These are phyloP conservation scores for Drosophila histrio DNA, from an alignment of 2,888 invertebrate genomes.

Conservation along the genomic window DNA sequence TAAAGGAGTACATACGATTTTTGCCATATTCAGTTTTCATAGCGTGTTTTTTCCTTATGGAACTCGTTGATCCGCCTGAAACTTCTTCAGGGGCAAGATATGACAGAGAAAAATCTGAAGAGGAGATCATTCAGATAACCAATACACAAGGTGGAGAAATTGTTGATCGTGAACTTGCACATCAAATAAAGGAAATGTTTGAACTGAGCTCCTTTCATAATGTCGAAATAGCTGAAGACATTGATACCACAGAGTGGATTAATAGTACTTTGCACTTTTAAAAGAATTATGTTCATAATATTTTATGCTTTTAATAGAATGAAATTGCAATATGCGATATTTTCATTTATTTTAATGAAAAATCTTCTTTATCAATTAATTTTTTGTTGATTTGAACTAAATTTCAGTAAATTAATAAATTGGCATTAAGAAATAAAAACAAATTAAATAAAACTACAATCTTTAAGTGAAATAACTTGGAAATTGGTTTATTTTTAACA, in stretches of 20 bases:
- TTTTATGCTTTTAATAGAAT: not conserved
- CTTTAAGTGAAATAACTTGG: too few relatives aligned
- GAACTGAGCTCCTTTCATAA: slow-evolving; percentile 64
- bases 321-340: not conserved
- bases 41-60: slow-evolving; percentile 70
- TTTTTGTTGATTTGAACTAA: not conserved
- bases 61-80: slow-evolving; percentile 64
- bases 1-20: slow-evolving; percentile 79
- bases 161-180: slow-evolving; percentile 78
- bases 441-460: too few relatives aligned
- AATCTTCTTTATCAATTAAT: not conserved
- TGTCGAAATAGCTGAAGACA: slow-evolving; percentile 67
- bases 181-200: slow-evolving; percentile 78
- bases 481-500: too few relatives aligned
- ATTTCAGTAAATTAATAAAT: not conserved
- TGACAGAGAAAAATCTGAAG: slow-evolving; percentile 4
- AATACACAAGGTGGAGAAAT: slow-evolving; percentile 76
- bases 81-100: slow-evolving; percentile 56
- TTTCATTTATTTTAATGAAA: not conserved
- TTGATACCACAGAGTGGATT: slow-evolving; percentile 38
- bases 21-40: slow-evolving; percentile 73
- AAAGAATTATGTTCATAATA: too few relatives aligned
- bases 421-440: not conserved
- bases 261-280: not conserved
- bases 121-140: slow-evolving; percentile 46